Evolutionary conservation across 2,797 vertebrate species (phyloP).

Genomic region (Fistularia tabacaria): DNA sequence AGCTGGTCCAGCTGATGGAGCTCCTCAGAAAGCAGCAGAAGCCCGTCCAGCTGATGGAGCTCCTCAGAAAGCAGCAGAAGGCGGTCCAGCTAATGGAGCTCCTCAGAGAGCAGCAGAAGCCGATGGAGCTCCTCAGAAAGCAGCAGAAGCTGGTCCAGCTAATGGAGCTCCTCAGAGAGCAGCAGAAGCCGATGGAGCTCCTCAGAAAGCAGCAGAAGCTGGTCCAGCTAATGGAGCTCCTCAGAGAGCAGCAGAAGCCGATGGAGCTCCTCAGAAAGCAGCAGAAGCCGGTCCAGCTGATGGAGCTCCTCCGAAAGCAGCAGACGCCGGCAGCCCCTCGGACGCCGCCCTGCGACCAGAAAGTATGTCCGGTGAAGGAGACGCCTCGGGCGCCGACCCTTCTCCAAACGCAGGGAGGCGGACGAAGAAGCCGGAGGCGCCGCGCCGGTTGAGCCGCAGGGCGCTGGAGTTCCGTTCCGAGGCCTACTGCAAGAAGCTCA

Average conservation of each 20-base stretch:
- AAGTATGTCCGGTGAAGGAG: too few relatives aligned
- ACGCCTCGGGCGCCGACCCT: too few relatives aligned
- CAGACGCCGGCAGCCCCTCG: too few relatives aligned
- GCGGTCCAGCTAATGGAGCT: neutral
- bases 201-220: neutral
- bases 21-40: conserved; percentile 46
- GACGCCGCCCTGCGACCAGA: too few relatives aligned
- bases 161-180: conserved; percentile 44
- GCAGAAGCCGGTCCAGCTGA: neutral
- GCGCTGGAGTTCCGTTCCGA: neutral
- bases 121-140: neutral
- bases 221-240: conserved; percentile 7
- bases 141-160: neutral
- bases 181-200: conserved; percentile 10
- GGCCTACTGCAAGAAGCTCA: neutral
- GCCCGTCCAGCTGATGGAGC: neutral
- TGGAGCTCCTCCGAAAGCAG: neutral
- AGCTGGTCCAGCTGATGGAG: conserved; percentile 3
- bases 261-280: conserved; percentile 2
- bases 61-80: neutral
- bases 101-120: conserved; percentile 49
- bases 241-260: conserved; percentile 45
- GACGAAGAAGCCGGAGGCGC: too few relatives aligned
- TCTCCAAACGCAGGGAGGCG: too few relatives aligned
- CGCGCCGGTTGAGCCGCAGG: too few relatives aligned